Base-by-base conservation (phyloP, 2,888 invertebrate genomes). In the Epinotia demarniana region DNA sequence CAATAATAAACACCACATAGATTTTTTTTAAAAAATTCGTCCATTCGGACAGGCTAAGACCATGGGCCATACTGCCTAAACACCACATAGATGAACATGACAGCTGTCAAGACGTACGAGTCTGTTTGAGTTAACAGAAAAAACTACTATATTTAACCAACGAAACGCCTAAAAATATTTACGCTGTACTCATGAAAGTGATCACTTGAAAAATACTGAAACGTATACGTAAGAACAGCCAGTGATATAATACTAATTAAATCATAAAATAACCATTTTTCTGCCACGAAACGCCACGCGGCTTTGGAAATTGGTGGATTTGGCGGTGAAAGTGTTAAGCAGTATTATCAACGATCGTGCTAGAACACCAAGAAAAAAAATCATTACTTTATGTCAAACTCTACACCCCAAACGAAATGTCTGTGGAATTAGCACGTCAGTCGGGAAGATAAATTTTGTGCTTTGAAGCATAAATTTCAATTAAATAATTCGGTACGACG, bases 361-460 rank as follows among this genome's bases (percentile, higher is more conserved):
- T 73, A 73, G 73, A 3, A 16, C 19, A 11, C 19, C 8, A 13
- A n/a, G 60, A 33, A 67, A 73, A 60, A 71, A 66, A 71, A 58
- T 53, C n/a, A 55, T 55, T 53, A 43, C 46, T 62, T 49, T 73
- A 49, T 73, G 66, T 46, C 66, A 72, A 57, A 46, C 19, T 58
- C 67, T 53, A 62, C 23, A 70, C 53, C 61, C 82, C 77, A 80
- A 72, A 80, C 82, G 66, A 76, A 73, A 70, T 70, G 77, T 76
- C 77, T 77, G 76, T 76, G 75, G 58, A 70, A 70, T 76, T 69
- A 76, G 73, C 86, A 87, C 84, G 85, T 86, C 86, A 84, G 80
- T 79, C 78, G 79, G 80, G 81, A 84, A 55, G 81, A 84, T 82
- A 82, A 83, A 83, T 87, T 87, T 84, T 81, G 85, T 86, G 84